Evolutionary conservation across 2,888 invertebrate species (phyloP), one percentile per base, ranked within the genome.

Genomic region (Polia nebulosa): DNA sequence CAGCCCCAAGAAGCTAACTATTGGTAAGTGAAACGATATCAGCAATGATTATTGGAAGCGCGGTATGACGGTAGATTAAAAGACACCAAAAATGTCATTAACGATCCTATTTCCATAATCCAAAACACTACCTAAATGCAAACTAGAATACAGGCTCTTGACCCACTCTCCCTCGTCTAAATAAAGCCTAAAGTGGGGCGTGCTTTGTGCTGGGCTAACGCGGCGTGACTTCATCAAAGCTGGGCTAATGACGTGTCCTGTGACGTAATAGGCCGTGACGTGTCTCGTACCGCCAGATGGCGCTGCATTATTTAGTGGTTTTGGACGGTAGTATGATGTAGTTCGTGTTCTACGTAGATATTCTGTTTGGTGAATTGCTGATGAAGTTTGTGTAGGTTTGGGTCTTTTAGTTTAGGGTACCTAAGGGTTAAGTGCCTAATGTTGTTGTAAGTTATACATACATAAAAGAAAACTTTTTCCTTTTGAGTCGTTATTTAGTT

Each of bases 221-320:
- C 63, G 87, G 82, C 90, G 88, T 91, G 92, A 91, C 92, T 91
- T 90, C 90, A 90, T 89, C 91, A 90, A 90, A 90, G 91, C 85
- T 72, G 52, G 73, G 81, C 86, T 90, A 89, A 90, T 89, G 90
- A 90, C 87, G 87, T 87, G 84, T 85, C 88, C 84, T 86, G 81
- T 87, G 82, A 75, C 81, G 87, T 90, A 91, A 90, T 87, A 88
- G 87, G 84, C 87, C 90, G 85, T 88, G 88, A 89, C 90, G 83
- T 71, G 68, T 78, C 76, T 76, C 77, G 60, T 72, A 73, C 74
- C 75, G 76, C 63, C 76, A 80, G 80, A 80, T 76, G 80, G 74
- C 72, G 62, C 57, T 83, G 78, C 68, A 83, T 83, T 84, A 83
- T 83, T 84, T 80, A 82, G 82, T 75, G 82, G 59, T 72, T 78